A percentile compares a stretch with the other conserved stretches of the same genome.
Conservation (phyloP, 2,113 vertebrate species). For the Aptenodytes forsteri region DNA sequence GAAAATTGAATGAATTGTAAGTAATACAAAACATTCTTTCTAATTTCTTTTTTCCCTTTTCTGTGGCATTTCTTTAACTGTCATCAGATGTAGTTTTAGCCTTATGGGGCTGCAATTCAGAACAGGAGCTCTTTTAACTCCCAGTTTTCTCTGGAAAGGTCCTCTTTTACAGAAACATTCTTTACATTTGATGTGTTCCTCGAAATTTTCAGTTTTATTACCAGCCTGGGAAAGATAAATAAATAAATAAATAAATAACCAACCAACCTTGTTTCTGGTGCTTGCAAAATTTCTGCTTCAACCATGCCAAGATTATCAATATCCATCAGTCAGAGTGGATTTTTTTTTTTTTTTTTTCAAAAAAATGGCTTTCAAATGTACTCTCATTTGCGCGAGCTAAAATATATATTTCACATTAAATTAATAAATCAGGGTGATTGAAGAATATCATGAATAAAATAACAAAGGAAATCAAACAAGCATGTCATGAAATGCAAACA, state of each 20-base stretch:
- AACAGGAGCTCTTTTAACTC: not conserved
- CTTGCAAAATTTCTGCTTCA: not conserved
- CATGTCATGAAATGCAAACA: not conserved
- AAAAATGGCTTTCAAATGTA: not conserved
- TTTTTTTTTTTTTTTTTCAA: not conserved
- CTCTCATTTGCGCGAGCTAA: not conserved
- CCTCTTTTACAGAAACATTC: not conserved
- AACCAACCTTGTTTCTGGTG: not conserved
- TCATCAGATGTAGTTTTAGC: not conserved
- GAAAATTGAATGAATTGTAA: slow-evolving; percentile 7
- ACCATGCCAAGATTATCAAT: not conserved
- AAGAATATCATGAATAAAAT: slow-evolving; percentile 8
- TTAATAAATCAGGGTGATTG: not conserved
- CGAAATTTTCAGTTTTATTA: not conserved
- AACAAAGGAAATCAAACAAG: not conserved
- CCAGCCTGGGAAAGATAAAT: not conserved
- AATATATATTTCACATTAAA: not conserved
- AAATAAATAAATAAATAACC: not conserved
- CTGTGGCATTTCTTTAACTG: not conserved
- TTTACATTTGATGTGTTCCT: not conserved
- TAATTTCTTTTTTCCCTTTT: slow-evolving; percentile 7
- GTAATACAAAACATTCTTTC: slow-evolving; percentile 27
- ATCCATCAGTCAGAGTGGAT: not conserved
- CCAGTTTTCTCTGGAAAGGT: not conserved
- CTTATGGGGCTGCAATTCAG: not conserved